These are phyloP conservation scores for Eulemur rufifrons DNA, from an alignment of 2,113 vertebrate genomes.

Conservation along the genomic window DNA sequence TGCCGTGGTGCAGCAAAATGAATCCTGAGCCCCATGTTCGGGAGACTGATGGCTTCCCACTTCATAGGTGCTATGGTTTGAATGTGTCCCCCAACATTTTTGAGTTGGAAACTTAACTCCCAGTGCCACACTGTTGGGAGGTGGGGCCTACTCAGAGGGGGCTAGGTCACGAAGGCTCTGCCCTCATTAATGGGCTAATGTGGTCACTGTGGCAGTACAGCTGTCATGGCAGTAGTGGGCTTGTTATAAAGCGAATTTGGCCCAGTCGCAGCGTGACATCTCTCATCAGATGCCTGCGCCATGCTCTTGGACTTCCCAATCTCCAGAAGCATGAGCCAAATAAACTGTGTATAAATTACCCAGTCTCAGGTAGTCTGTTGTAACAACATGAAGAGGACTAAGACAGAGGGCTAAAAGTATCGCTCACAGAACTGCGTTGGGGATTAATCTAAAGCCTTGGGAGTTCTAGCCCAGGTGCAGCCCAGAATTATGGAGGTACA, in stretches of 20 bases:
- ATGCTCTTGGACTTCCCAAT: neutral
- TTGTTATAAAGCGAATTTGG: neutral
- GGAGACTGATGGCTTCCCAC: neutral
- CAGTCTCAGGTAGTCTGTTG: neutral
- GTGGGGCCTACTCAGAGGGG: neutral
- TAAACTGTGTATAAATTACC: neutral
- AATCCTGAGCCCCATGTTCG: neutral
- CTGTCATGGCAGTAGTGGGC: neutral
- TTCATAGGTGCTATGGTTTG: neutral
- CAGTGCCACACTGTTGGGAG: neutral
- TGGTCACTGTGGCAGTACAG: neutral
- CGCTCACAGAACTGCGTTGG: rapidly evolving
- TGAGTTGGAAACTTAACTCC: neutral
- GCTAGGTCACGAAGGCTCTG: no score
- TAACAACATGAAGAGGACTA: neutral
- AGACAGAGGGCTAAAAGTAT: neutral
- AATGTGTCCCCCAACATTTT: neutral
- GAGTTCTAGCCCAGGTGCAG: neutral
- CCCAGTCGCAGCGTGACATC: neutral
- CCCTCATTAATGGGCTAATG: neutral
- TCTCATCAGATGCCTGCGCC: neutral
- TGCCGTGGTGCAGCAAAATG: rapidly evolving
- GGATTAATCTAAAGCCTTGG: neutral
- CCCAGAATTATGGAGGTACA: neutral
- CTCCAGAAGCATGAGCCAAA: neutral